Evolutionary conservation across 2,113 vertebrate species (phyloP).

Genomic region (Poecile atricapillus): DNA sequence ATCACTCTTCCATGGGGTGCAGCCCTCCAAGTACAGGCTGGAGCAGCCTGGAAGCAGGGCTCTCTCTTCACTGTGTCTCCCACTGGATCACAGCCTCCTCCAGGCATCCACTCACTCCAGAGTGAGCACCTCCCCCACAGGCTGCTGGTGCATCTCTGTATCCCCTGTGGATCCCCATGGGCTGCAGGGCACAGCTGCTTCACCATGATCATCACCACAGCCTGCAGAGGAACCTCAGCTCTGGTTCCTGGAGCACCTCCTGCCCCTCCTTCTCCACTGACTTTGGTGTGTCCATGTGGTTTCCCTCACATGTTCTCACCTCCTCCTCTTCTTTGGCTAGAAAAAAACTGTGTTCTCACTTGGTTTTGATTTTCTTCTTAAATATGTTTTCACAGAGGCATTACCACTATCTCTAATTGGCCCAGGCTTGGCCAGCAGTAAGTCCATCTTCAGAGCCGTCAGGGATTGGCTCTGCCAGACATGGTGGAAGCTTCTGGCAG

Average conservation of each 20-base stretch:
- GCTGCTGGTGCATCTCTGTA: not conserved
- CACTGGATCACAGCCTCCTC: not conserved
- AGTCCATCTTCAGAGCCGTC: not conserved
- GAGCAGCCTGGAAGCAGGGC: not conserved
- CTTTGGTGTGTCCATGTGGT: not conserved
- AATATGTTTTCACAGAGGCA: not conserved
- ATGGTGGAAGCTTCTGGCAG: not conserved
- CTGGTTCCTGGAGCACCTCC: fast-evolving
- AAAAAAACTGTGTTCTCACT: not conserved
- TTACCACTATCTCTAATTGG: not conserved
- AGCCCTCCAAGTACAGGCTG: not conserved
- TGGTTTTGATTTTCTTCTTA: not conserved
- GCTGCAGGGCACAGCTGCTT: not conserved
- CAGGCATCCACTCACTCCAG: not conserved
- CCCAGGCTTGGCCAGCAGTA: not conserved
- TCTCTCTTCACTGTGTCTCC: not conserved
- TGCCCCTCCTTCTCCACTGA: not conserved
- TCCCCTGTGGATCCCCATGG: not conserved
- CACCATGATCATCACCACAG: not conserved
- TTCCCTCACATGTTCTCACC: not conserved
- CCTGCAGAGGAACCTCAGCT: not conserved
- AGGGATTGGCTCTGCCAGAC: not conserved
- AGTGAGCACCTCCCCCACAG: fast-evolving
- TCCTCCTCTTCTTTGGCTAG: not conserved
- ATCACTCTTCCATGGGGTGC: not conserved